Conservation (phyloP, 2,797 vertebrate genomes). For the Rhinoraja longicauda region DNA sequence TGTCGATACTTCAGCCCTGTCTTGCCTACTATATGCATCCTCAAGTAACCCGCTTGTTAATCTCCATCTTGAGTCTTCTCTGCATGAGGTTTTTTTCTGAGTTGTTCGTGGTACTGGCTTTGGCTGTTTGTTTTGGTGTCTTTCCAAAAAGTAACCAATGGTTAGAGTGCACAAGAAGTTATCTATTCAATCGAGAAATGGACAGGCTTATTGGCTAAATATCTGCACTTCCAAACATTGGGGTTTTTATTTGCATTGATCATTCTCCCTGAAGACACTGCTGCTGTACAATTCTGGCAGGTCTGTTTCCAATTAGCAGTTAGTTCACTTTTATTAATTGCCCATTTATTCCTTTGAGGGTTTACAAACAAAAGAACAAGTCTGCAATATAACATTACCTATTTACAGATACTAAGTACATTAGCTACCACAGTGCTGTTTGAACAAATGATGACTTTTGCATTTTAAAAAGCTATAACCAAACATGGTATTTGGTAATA, state of each 20-base stretch:
- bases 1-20: background rate
- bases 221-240: background rate
- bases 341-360: background rate
- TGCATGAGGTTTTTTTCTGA: background rate
- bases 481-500: background rate
- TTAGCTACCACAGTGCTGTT: background rate
- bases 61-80: background rate
- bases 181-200: background rate
- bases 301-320: background rate
- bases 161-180: background rate
- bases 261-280: background rate
- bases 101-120: background rate
- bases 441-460: background rate
- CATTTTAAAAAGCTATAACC: background rate
- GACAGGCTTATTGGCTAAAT: background rate
- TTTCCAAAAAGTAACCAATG: background rate
- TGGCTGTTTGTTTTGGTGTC: background rate
- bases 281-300: background rate
- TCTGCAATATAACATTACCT: background rate
- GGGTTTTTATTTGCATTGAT: background rate
- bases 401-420: background rate
- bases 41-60: background rate
- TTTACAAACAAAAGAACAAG: background rate
- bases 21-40: background rate
- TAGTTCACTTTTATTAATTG: background rate